Evolutionary conservation across 2,113 vertebrate genomes (phyloP), one percentile per base, ranked within the genome.

Genomic region (Morone chrysops): DNA sequence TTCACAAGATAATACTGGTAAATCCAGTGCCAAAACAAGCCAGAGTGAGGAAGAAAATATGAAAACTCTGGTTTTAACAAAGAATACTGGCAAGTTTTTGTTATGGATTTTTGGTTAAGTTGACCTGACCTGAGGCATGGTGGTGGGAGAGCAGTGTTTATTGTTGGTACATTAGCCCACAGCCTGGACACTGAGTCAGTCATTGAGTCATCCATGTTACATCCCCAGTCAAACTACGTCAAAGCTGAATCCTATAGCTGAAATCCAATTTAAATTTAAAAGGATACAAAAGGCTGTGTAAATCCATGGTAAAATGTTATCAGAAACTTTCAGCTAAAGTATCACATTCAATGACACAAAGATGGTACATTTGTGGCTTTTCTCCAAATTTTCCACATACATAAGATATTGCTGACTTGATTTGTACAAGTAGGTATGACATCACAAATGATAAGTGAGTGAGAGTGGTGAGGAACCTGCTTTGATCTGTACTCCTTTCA

Each of bases 81-180:
- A 38, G 47, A 53, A 45, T 6, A 43, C 48, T 5, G 2, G 6
- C 38, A 31, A 20, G 2, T 14, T 70, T 67, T 54, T 43, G 43
- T 38, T 31, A 1, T 84, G 20, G 8, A 36, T 66, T 10, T 16
- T n/a, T 54, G 70, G 36, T 75, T 68, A 14, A 8, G 38, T 16
- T 63, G 62, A 67, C 50, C 54, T 54, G 85, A 80, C 76, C 76
- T 6, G 43, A 66, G 60, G 72, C 51, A 10, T 16, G 38, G 45
- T 85, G 85, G 82, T 81, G 87, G 90, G 85, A 77, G 87, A 18
- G 59, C 48, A 22, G 36, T 56, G 70, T 77, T 80, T 85, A 54
- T 74, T 68, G 72, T 75, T 75, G 54, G 70, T 72, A 10, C 63
- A 71, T 8, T 2, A 63, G 62, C 81, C 81, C 75, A 86, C 78